Conservation (phyloP, 1,140 invertebrate genomes). For the Drosophila tsacasi region DNA sequence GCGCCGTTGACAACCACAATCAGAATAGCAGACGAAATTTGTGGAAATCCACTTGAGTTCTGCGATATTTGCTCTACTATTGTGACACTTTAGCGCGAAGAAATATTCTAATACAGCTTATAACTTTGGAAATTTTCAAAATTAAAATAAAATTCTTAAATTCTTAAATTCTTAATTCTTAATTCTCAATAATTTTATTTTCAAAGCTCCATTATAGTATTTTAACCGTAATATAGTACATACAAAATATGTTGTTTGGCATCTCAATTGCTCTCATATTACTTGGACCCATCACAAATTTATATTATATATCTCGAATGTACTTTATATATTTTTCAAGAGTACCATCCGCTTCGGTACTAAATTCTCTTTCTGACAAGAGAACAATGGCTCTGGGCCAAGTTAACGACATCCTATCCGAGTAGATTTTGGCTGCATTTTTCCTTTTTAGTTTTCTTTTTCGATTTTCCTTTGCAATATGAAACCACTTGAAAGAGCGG, state of each 20-base stretch:
- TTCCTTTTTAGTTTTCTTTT: constrained; percentile 30
- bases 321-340: constrained; percentile 10
- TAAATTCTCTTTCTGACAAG: constrained; percentile 1
- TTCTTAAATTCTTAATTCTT: too few species aligned
- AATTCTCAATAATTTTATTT: neutral
- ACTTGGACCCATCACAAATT: neutral
- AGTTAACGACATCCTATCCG: constrained; percentile 33
- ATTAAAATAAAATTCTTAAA: neutral
- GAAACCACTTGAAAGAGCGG: constrained; percentile 67
- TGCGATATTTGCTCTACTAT: constrained; percentile 7
- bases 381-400: constrained; percentile 48
- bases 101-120: neutral
- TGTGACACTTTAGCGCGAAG: neutral
- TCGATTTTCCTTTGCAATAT: constrained; percentile 43
- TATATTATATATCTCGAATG: neutral
- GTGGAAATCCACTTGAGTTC: constrained; percentile 33
- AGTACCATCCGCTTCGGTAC: constrained; percentile 13
- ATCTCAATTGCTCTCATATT: neutral
- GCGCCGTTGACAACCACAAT: constrained; percentile 74
- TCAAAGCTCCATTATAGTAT: neutral
- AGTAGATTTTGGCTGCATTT: constrained; percentile 39
- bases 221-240: too few species aligned
- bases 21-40: constrained; percentile 60
- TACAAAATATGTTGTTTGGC: neutral
- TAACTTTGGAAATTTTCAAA: neutral